Evolutionary conservation across 2,113 vertebrate genomes (phyloP), one percentile per base, ranked within the genome.

Genomic region (Syrmaticus mikado): DNA sequence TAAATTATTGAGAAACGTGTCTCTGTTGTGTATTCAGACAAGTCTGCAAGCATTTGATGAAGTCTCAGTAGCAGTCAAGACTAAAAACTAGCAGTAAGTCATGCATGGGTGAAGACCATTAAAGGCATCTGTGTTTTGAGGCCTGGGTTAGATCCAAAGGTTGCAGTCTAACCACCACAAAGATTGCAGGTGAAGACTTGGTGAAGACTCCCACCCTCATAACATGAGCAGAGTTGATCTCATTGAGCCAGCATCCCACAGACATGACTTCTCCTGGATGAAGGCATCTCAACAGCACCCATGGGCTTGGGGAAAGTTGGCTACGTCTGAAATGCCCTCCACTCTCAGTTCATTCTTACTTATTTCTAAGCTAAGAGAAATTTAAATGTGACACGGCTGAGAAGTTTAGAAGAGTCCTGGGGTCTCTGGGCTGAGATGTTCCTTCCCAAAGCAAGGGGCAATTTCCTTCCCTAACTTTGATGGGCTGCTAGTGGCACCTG

Each of bases 401-500:
- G 6, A 7, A 74, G 36, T 58, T 84, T 53, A 57, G 40, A 20
- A 62, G 43, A 41, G 27, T 24, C 27, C 7, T 50, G 34, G 18
- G 7, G 9, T 30, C 16, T 66, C 30, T 66, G 41, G 25, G 20
- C 45, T 67, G 10, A 22, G 58, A 3, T 16, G 22, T 1, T 0
- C 24, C 48, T 79, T 76, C 16, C 19, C 50, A 36, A 75, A 67
- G 6, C 1, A 1, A 72, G 25, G 64, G 4, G 74, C 3, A 17
- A 5, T 60, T 53, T 67, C 5, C 5, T 87, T 64, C 27, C 25
- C 22, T 66, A 46, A 30, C 8, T 3, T 4, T 15, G 61, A 40
- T 1, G 1, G 0, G 0, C 27, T 58, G 65, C 32, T 58, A 46
- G 10, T 27, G 28, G 43, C 6, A 60, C 3, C 4, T 41, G 41